These are phyloP conservation scores for Leucoraja ocellata DNA, from an alignment of 2,797 vertebrate genomes.

Conservation along the genomic window DNA sequence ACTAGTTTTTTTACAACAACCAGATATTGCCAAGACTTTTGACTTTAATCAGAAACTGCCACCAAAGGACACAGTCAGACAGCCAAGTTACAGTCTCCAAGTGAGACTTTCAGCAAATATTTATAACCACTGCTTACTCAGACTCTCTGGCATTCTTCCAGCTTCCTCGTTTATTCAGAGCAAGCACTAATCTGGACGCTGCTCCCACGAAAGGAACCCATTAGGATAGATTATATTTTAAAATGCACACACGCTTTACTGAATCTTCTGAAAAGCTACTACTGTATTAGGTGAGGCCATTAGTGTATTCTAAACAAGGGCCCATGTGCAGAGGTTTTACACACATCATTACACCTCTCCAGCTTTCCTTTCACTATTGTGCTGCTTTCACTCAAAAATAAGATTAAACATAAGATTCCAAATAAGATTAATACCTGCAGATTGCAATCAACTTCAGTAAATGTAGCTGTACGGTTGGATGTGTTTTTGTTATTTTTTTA, in stretches of 20 bases:
- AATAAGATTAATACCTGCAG: background rate
- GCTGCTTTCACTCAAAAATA: background rate
- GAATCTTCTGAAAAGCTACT: slow-evolving; percentile 26
- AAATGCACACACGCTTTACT: slow-evolving; percentile 35
- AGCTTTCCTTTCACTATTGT: background rate
- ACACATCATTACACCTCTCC: background rate
- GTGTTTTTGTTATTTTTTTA: no score
- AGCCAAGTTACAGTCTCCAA: slow-evolving; percentile 6
- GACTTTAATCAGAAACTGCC: slow-evolving; percentile 4
- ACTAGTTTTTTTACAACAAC: background rate
- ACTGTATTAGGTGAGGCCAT: slow-evolving; percentile 17
- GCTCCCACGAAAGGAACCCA: slow-evolving; percentile 11
- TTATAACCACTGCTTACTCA: slow-evolving; percentile 35
- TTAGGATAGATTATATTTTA: slow-evolving; percentile 23
- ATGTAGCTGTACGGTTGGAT: no score
- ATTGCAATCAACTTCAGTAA: background rate
- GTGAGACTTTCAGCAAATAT: slow-evolving; percentile 29
- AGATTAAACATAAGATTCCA: background rate
- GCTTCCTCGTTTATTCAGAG: slow-evolving; percentile 15
- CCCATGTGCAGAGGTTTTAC: background rate
- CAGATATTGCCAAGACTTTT: slow-evolving; percentile 4
- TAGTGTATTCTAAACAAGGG: background rate
- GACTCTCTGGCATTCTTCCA: slow-evolving; percentile 21
- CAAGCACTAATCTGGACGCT: background rate
- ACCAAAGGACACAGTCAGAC: slow-evolving; percentile 17